Percentiles rank a stretch among this genome's conserved stretches.
These are phyloP conservation scores for Danaus plexippus DNA, from an alignment of 1,140 invertebrate genomes.

Conservation along the genomic window DNA sequence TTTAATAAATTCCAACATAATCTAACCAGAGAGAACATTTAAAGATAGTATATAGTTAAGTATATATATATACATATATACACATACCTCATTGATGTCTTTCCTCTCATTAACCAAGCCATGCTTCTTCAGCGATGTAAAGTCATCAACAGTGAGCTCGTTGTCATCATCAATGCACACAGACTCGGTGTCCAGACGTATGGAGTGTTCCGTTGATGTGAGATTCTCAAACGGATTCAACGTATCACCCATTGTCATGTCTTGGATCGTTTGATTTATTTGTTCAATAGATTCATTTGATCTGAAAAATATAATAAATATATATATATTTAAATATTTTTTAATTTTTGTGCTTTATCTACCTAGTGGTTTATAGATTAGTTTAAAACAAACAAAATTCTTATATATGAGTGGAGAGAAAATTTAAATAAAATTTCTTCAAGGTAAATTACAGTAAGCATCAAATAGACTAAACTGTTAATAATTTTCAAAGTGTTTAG, in stretches of 20 bases:
- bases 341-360: no score
- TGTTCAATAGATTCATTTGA: constrained; percentile 60
- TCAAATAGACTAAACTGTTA: no score
- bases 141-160: constrained; percentile 62
- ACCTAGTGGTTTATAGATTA: no score
- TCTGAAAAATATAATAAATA: constrained; percentile 21
- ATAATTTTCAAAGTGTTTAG: no score
- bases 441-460: no score
- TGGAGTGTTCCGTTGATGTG: constrained; percentile 45
- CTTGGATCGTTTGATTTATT: constrained; percentile 67
- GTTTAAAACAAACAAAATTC: no score
- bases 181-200: constrained; percentile 51
- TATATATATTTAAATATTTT: constrained; percentile 4
- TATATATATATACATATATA: background rate
- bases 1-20: no score
- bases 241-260: constrained; percentile 67
- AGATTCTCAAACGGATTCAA: constrained; percentile 65
- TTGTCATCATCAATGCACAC: constrained; percentile 51
- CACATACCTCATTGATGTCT: constrained; percentile 52
- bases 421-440: no score
- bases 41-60: no score
- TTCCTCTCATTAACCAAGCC: constrained; percentile 58
- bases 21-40: no score
- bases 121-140: constrained; percentile 62
- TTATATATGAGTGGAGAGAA: no score